A percentile compares a stretch with the other conserved stretches of the same genome.
Conservation (phyloP, 2,797 vertebrate genomes). For the Microhierax caerulescens region DNA sequence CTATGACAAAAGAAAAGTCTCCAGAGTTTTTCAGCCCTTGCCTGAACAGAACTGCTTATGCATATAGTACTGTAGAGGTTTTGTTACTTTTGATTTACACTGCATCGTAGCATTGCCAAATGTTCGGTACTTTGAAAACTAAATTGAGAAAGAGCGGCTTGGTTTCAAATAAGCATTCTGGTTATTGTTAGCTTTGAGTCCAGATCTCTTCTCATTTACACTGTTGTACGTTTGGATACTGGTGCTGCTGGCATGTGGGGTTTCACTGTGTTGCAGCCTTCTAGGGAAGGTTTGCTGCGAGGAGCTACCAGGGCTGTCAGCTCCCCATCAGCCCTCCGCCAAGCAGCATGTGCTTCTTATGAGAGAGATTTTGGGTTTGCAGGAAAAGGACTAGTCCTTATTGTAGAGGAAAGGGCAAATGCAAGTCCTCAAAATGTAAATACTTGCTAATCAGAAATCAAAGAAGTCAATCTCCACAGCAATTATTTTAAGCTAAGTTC, state of each 20-base stretch:
- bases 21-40: background rate
- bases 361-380: background rate
- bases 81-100: background rate
- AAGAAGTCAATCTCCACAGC: background rate
- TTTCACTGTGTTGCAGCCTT: background rate
- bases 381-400: background rate
- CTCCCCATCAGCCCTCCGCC: fast-evolving
- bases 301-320: background rate
- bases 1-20: background rate
- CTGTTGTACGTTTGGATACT: background rate
- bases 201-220: background rate
- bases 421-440: background rate
- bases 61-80: background rate
- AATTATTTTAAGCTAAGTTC: background rate
- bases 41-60: background rate
- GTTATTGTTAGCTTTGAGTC: background rate
- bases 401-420: background rate
- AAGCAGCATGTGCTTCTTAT: background rate
- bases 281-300: background rate
- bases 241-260: background rate
- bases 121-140: background rate
- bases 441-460: background rate
- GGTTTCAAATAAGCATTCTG: background rate
- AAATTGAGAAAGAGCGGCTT: background rate
- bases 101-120: background rate